Percentiles rank a stretch among this genome's conserved stretches.
These are phyloP conservation scores for Puma concolor DNA, from an alignment of 2,113 vertebrate species.

Conservation along the genomic window DNA sequence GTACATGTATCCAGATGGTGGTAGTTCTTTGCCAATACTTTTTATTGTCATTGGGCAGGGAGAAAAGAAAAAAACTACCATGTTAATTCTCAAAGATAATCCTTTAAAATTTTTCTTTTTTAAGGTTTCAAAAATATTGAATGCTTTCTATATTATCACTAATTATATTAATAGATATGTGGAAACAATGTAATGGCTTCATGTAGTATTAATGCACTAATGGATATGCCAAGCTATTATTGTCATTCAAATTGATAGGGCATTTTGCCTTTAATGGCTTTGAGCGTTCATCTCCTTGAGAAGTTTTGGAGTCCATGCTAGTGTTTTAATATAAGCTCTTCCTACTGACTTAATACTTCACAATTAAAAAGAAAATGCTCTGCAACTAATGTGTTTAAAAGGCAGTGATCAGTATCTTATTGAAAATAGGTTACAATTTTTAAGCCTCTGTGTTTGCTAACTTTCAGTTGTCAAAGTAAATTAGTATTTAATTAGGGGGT, in stretches of 20 bases:
- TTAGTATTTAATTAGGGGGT: conserved; percentile 39
- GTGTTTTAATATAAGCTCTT: conserved; percentile 25
- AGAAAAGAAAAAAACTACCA: background rate
- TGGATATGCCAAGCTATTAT: conserved; percentile 72
- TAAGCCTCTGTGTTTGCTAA: conserved; percentile 31
- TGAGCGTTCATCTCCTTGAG: conserved; percentile 46
- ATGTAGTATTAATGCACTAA: conserved; percentile 82
- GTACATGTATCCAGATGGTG: background rate
- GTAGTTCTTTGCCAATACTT: background rate
- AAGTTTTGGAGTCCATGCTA: conserved; percentile 61
- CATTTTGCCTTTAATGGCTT: conserved; percentile 73
- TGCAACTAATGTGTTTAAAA: conserved; percentile 52
- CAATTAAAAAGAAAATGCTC: conserved; percentile 17
- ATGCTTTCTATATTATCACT: conserved; percentile 67
- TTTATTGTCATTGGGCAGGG: background rate
- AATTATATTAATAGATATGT: conserved; percentile 74
- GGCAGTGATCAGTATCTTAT: background rate
- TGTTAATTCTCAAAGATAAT: background rate
- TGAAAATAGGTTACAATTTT: conserved; percentile 65
- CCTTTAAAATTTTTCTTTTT: background rate
- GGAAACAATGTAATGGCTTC: conserved; percentile 75
- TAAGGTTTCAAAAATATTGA: conserved; percentile 57
- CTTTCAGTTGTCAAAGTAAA: conserved; percentile 42
- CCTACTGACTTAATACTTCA: conserved; percentile 49
- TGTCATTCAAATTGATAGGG: conserved; percentile 78